Percentiles rank a stretch among this genome's conserved stretches.
phyloP scores from a whole-genome alignment of 1,140 invertebrate species.

The Drosophila lacteicornis region DNA sequence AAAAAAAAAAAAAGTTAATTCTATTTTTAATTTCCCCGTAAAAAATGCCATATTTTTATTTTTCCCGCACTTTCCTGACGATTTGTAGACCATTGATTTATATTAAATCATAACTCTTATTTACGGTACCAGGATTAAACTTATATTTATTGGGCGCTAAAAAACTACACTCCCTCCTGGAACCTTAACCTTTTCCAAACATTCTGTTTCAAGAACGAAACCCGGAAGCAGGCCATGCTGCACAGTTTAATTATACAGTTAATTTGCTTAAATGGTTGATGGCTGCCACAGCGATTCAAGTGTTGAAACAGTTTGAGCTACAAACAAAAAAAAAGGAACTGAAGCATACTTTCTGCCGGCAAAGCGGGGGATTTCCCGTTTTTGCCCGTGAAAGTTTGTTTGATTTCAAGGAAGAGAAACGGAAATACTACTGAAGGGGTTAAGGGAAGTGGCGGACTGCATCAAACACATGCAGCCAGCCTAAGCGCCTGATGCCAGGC shows the following conservation, averaged over 20 bases:
- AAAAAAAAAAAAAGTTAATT: too few species aligned
- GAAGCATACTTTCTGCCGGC: not conserved
- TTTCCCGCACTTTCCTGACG: too few species aligned
- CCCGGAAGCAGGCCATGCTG: slow-evolving; percentile 10
- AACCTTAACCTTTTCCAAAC: not conserved
- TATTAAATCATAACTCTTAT: too few species aligned
- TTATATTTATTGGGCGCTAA: too few species aligned
- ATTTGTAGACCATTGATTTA: too few species aligned
- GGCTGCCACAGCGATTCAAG: slow-evolving; percentile 44
- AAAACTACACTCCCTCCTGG: not conserved
- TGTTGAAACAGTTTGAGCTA: slow-evolving; percentile 31
- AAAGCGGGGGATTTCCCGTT: slow-evolving; percentile 15
- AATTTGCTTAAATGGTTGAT: slow-evolving; percentile 67
- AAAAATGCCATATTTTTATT: too few species aligned
- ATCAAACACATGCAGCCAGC: slow-evolving; percentile 65
- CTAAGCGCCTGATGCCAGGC: slow-evolving; percentile 54
- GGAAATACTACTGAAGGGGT: slow-evolving; percentile 14
- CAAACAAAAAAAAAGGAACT: slow-evolving; percentile 7
- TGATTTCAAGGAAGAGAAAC: slow-evolving; percentile 21
- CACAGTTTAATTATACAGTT: slow-evolving; percentile 61
- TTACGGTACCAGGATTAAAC: too few species aligned
- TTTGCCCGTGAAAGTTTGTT: slow-evolving; percentile 56
- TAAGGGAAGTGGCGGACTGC: slow-evolving; percentile 50
- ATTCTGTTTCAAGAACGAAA: not conserved
- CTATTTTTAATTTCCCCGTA: too few species aligned